These are phyloP conservation scores for Pachymerium ferrugineum DNA, from an alignment of 2,888 invertebrate genomes.

Conservation along the genomic window DNA sequence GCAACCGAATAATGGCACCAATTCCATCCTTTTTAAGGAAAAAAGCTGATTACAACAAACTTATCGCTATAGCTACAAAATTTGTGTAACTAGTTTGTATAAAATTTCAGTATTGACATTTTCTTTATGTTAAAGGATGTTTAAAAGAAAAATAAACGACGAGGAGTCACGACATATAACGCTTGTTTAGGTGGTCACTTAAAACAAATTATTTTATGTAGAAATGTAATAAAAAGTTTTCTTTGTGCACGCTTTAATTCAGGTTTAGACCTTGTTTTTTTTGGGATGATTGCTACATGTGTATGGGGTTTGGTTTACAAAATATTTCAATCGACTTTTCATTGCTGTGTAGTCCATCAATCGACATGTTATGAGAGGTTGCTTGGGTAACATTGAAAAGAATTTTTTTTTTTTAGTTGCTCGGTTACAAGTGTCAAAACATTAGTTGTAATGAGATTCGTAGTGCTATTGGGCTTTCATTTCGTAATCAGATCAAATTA, in stretches of 20 bases:
- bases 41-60: conserved; percentile 85
- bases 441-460: background rate
- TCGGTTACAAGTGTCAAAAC: background rate
- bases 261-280: no score
- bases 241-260: no score
- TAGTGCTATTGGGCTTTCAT: background rate
- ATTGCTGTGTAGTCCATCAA: background rate
- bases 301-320: background rate
- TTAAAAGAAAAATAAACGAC: background rate
- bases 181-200: no score
- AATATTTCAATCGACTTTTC: background rate
- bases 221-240: no score
- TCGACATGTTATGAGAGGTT: background rate
- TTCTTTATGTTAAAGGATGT: background rate
- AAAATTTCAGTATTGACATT: background rate
- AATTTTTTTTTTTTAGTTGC: background rate
- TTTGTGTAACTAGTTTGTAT: conserved; percentile 63
- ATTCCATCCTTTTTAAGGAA: conserved; percentile 80
- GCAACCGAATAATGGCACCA: conserved; percentile 91
- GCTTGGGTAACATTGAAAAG: background rate
- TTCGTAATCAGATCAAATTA: background rate
- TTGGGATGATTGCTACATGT: no score
- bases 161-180: no score
- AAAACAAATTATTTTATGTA: no score
- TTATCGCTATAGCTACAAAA: conserved; percentile 80